phyloP scores from a whole-genome alignment of 2,888 invertebrate genomes.

The Onthophagus sagittarius region DNA sequence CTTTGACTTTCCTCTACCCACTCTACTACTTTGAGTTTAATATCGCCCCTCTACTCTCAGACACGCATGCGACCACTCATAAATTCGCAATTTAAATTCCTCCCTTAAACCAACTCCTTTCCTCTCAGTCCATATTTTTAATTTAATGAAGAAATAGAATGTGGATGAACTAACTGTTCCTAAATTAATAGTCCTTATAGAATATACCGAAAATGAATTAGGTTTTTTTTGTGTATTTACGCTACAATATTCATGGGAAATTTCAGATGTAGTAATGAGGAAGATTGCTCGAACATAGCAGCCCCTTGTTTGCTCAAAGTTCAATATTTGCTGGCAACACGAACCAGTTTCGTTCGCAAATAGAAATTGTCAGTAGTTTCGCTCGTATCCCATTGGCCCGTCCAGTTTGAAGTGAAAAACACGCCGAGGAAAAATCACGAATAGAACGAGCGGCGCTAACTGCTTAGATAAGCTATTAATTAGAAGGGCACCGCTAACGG shows the following conservation, averaged over 20 bases:
- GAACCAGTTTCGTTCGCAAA: slow-evolving; percentile 16
- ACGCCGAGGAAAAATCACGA: slow-evolving; percentile 21
- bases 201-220: too few species aligned
- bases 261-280: background rate
- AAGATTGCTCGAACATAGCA: background rate
- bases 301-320: background rate
- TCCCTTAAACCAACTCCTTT: slow-evolving; percentile 1
- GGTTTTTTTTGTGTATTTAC: too few species aligned
- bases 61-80: slow-evolving; percentile 9
- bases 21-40: background rate
- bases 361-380: slow-evolving; percentile 25
- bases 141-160: background rate
- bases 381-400: slow-evolving; percentile 18
- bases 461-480: slow-evolving; percentile 42
- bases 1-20: background rate
- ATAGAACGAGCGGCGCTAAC: slow-evolving; percentile 31
- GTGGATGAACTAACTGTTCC: background rate
- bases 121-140: background rate
- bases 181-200: too few species aligned
- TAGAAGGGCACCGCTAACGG: slow-evolving; percentile 36
- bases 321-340: slow-evolving; percentile 9
- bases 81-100: slow-evolving; percentile 10
- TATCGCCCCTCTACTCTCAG: slow-evolving; percentile 7
- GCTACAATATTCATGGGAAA: background rate
- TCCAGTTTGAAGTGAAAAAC: slow-evolving; percentile 17